Evolutionary conservation across 2,797 vertebrate genomes (phyloP).

Genomic region (Sebastolobus alascanus): DNA sequence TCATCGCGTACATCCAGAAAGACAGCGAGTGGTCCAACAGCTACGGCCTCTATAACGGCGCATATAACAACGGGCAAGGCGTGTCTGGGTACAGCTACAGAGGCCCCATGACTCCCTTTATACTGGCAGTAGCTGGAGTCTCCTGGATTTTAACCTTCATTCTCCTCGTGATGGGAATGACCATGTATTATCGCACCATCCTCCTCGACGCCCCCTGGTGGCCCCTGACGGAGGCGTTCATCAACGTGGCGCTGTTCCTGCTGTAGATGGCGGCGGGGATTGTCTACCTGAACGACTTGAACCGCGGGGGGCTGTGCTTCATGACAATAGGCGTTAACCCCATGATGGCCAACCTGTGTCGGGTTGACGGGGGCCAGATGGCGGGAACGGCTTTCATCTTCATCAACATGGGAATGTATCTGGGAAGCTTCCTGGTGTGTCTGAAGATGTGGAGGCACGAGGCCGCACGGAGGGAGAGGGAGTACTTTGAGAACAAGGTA

Average conservation of each 20-base stretch:
- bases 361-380: constrained; percentile 85
- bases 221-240: constrained; percentile 85
- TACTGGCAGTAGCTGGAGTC: constrained; percentile 80
- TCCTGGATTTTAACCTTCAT: constrained; percentile 83
- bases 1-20: constrained; percentile 87
- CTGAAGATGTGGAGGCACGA: constrained; percentile 87
- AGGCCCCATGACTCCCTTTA: constrained; percentile 87
- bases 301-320: constrained; percentile 87
- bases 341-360: constrained; percentile 79
- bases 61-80: constrained; percentile 70
- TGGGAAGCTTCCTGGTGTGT: constrained; percentile 80
- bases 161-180: constrained; percentile 83
- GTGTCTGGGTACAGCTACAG: constrained; percentile 81
- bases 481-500: constrained; percentile 59
- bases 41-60: constrained; percentile 73
- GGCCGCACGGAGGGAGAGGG: constrained; percentile 50
- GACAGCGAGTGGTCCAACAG: constrained; percentile 86
- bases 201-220: constrained; percentile 88
- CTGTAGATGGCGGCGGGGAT: constrained; percentile 87
- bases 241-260: constrained; percentile 84
- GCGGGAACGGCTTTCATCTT: constrained; percentile 86
- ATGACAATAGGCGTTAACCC: constrained; percentile 80
- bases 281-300: constrained; percentile 86
- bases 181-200: constrained; percentile 87
- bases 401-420: constrained; percentile 82